A percentile compares a stretch with the other conserved stretches of the same genome.
phyloP scores from a whole-genome alignment of 2,797 vertebrate genomes.

The Hyperoplus lanceolatus region DNA sequence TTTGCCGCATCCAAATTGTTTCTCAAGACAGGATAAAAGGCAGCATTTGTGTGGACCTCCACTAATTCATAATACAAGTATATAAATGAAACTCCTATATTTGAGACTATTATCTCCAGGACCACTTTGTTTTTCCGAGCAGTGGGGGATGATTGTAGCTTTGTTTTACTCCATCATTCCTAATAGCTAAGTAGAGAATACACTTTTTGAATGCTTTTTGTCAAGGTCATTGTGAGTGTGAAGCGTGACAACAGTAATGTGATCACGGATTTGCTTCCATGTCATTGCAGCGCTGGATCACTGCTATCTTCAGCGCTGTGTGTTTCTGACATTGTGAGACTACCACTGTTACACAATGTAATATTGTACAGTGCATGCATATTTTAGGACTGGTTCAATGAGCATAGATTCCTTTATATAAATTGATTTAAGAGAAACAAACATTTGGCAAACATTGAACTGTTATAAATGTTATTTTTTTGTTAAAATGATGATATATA shows the following conservation, averaged over 20 bases:
- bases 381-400: background rate
- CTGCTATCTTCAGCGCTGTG: constrained; percentile 4
- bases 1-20: constrained; percentile 38
- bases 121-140: background rate
- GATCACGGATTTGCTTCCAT: constrained; percentile 19
- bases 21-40: constrained; percentile 49
- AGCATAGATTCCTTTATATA: constrained; percentile 14
- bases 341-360: background rate
- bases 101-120: background rate
- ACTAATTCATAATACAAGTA: background rate
- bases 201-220: background rate
- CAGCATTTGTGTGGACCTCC: constrained; percentile 15
- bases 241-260: constrained; percentile 14
- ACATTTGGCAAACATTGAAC: background rate
- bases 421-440: background rate
- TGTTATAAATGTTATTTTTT: background rate
- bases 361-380: background rate
- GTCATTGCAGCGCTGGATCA: constrained; percentile 37
- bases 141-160: background rate
- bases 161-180: background rate
- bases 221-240: background rate
- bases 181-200: background rate
- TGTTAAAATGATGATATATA: constrained; percentile 9
- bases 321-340: constrained; percentile 26
- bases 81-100: background rate